A percentile compares a stretch with the other conserved stretches of the same genome.
Conservation (phyloP, 2,888 invertebrate genomes). For the Ellobium chinense region DNA sequence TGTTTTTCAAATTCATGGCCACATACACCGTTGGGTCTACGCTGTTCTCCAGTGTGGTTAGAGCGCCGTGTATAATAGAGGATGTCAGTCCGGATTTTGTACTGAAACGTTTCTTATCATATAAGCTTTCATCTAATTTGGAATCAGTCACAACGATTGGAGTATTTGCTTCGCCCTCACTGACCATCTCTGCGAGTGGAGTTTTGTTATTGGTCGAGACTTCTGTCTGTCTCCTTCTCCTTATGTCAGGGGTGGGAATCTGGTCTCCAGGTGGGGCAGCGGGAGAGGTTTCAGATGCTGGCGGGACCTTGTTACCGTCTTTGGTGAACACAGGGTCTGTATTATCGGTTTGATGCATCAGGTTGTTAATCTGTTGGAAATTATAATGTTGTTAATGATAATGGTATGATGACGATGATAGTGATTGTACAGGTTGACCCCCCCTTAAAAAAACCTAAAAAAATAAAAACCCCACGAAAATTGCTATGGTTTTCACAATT, state of each 20-base stretch:
- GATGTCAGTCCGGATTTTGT: not conserved
- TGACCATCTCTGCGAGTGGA: not conserved
- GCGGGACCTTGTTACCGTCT: not conserved
- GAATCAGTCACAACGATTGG: not conserved
- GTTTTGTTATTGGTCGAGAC: not conserved
- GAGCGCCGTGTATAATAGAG: not conserved
- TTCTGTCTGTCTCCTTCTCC: not conserved
- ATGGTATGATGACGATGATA: too few species aligned
- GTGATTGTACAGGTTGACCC: too few species aligned
- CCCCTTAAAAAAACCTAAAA: not conserved
- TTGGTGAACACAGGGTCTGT: too few species aligned
- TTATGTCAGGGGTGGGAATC: not conserved
- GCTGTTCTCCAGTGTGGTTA: not conserved
- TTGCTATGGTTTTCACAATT: not conserved
- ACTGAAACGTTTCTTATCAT: not conserved
- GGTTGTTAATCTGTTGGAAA: conserved; percentile 13
- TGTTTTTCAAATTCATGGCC: not conserved
- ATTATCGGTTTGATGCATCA: not conserved
- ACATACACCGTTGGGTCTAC: not conserved
- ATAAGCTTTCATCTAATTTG: not conserved
- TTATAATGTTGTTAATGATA: too few species aligned
- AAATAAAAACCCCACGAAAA: not conserved
- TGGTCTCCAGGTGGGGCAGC: not conserved
- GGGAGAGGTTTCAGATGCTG: too few species aligned
- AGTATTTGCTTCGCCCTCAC: too few species aligned